Evolutionary conservation across 2,113 vertebrate genomes (phyloP), one percentile per base, ranked within the genome.

Genomic region (Dromiciops gliroides): DNA sequence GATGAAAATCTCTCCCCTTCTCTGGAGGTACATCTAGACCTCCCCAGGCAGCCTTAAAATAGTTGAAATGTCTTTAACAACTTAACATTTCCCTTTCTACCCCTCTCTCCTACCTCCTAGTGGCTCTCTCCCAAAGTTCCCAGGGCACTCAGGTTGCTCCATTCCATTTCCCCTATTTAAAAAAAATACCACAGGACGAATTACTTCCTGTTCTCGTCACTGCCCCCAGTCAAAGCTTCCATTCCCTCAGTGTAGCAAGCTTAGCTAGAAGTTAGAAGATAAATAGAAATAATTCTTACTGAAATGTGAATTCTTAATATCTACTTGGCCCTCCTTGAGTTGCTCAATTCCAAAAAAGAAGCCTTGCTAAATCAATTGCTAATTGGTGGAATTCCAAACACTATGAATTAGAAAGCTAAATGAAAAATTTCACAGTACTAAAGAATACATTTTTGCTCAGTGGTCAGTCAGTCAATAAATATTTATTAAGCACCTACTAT

Each of bases 251-350:
- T 49, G 28, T 50, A 56, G n/a, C 16, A 67, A n/a, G 92, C 89
- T 94, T 51, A 49, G 4, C 23, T 89, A 52, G 10, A 50, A 4
- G 2, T 47, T 83, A 50, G 50, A 83, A 83, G 14, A n/a, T n/a
- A n/a, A n/a, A n/a, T n/a, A n/a, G n/a, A 44, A 92, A 75, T 94
- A 50, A 67, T 92, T 93, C 91, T 53, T 75, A 89, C 49, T 92
- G 91, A 91, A 6, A 44, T 50, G 7, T 91, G 44, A 44, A 47
- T 91, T 7, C 60, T 50, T 90, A 53, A 89, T 24, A 26, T 51
- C 12, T 14, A 52, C 50, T 94, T 90, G 83, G 53, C 56, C 50
- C 25, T 92, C 26, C 50, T 93, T 91, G 25, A 90, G 51, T 14
- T 51, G 88, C 44, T 48, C 51, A 6, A 28, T 91, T 94, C 94